Conservation (phyloP, 2,797 vertebrate genomes). For the Sphenodon punctatus region DNA sequence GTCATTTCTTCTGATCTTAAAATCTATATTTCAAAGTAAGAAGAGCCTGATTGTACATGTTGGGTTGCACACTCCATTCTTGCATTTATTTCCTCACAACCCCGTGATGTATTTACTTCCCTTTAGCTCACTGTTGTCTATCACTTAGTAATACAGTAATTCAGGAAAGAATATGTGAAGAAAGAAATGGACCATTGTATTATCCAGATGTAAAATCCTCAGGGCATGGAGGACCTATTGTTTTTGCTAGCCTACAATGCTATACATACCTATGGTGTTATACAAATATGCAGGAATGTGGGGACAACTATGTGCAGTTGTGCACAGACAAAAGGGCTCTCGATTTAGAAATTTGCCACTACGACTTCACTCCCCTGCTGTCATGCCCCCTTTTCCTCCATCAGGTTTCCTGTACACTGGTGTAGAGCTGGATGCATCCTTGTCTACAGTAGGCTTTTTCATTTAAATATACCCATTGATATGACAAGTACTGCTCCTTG, state of each 20-base stretch:
- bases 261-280: neutral
- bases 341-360: too few relatives aligned
- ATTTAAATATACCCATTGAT: neutral
- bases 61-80: neutral
- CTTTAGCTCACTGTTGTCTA: neutral
- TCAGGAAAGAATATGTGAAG: neutral
- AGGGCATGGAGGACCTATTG: neutral
- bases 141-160: neutral
- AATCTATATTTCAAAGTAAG: slow-evolving; percentile 1
- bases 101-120: neutral
- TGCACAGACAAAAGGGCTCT: too few relatives aligned
- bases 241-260: neutral
- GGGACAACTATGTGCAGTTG: too few relatives aligned
- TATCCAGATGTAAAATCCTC: neutral
- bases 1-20: neutral
- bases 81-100: neutral
- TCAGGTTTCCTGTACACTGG: neutral
- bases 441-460: neutral
- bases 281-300: too few relatives aligned
- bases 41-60: neutral
- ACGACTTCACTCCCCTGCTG: too few relatives aligned
- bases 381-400: neutral
- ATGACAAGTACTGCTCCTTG: neutral
- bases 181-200: neutral
- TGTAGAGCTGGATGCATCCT: neutral